phyloP scores from a whole-genome alignment of 2,888 invertebrate species.

The Andrena bicolor region DNA sequence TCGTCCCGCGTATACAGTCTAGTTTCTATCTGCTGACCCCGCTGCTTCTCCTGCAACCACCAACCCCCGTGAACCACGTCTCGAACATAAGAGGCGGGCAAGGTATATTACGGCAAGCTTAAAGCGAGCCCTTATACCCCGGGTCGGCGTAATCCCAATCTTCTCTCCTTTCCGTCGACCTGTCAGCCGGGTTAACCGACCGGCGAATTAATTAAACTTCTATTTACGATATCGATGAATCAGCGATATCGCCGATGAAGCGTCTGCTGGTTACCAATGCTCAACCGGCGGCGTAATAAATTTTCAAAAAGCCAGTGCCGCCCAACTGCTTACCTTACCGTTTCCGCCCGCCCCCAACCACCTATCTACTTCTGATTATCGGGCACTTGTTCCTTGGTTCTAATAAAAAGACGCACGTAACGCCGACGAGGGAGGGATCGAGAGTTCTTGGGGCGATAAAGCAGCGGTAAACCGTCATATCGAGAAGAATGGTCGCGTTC shows the following conservation, averaged over 20 bases:
- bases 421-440: neutral
- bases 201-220: slow-evolving; percentile 85
- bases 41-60: slow-evolving; percentile 58
- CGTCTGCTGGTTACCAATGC: slow-evolving; percentile 58
- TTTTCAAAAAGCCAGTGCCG: slow-evolving; percentile 62
- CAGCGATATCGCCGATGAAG: slow-evolving; percentile 77
- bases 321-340: slow-evolving; percentile 47
- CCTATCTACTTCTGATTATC: slow-evolving; percentile 18
- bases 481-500: neutral
- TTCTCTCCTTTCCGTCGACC: slow-evolving; percentile 77
- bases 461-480: slow-evolving; percentile 17
- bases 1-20: slow-evolving; percentile 30
- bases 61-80: slow-evolving; percentile 27
- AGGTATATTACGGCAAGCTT: slow-evolving; percentile 75
- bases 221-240: slow-evolving; percentile 85
- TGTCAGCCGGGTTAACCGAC: slow-evolving; percentile 82
- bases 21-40: slow-evolving; percentile 72
- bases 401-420: slow-evolving; percentile 22
- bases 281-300: slow-evolving; percentile 63
- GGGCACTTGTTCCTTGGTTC: slow-evolving; percentile 10
- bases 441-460: slow-evolving; percentile 12
- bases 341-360: slow-evolving; percentile 1
- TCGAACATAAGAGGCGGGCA: slow-evolving; percentile 61
- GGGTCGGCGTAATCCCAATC: slow-evolving; percentile 72
- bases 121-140: slow-evolving; percentile 74